phyloP scores from a whole-genome alignment of 2,888 invertebrate species.

The Sarcophaga caerulescens region DNA sequence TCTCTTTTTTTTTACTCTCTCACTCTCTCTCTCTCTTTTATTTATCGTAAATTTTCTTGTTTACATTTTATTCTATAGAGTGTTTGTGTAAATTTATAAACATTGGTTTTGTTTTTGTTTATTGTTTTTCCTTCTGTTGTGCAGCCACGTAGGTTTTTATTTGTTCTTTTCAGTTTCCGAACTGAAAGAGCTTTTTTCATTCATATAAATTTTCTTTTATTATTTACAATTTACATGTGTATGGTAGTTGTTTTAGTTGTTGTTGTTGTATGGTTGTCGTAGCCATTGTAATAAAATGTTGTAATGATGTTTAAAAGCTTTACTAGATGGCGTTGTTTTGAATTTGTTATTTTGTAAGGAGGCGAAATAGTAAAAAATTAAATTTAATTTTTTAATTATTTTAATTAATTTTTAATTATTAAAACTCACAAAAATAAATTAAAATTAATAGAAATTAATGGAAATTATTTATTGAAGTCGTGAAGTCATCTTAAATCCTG shows the following conservation, averaged over 20 bases:
- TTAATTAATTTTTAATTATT: too few species aligned
- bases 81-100: not conserved
- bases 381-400: not conserved
- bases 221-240: constrained; percentile 20
- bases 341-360: not conserved
- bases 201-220: constrained; percentile 37
- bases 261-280: not conserved
- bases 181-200: constrained; percentile 54
- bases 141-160: not conserved
- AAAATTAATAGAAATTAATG: too few species aligned
- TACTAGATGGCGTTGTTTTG: constrained; percentile 50
- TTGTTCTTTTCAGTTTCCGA: not conserved
- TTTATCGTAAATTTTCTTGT: too few species aligned
- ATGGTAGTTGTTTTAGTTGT: not conserved
- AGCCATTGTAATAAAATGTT: not conserved
- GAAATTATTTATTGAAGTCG: too few species aligned
- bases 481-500: too few species aligned
- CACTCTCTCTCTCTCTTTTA: too few species aligned
- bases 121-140: not conserved
- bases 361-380: too few species aligned
- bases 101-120: not conserved
- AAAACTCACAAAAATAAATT: too few species aligned
- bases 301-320: constrained; percentile 37
- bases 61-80: too few species aligned
- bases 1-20: too few species aligned